A percentile compares a stretch with the other conserved stretches of the same genome.
These are phyloP conservation scores for Branchinecta sandiegonensis DNA, from an alignment of 2,888 invertebrate genomes.

Conservation along the genomic window DNA sequence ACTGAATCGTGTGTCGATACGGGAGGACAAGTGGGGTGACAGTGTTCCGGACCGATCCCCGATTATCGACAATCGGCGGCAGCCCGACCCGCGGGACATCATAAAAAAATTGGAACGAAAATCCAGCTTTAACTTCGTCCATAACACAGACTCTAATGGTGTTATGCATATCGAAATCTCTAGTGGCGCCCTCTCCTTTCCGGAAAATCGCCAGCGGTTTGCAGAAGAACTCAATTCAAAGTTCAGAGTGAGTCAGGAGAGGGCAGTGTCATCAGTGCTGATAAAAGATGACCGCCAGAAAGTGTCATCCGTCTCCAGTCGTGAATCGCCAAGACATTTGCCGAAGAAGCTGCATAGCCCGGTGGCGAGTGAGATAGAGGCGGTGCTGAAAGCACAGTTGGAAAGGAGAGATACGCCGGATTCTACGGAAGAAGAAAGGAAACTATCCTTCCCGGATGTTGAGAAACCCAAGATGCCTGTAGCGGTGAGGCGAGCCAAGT, in stretches of 20 bases:
- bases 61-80: conserved; percentile 5
- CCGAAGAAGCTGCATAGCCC: conserved; percentile 6
- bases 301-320: background rate
- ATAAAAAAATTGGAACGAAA: background rate
- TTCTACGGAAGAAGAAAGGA: background rate
- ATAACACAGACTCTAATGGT: background rate
- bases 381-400: background rate
- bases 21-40: background rate
- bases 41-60: background rate
- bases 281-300: no score
- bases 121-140: background rate
- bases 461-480: background rate
- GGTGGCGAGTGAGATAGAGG: background rate
- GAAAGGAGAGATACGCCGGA: conserved; percentile 10
- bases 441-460: background rate
- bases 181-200: conserved; percentile 1
- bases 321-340: background rate
- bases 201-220: background rate
- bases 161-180: conserved; percentile 10
- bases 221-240: conserved; percentile 7
- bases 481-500: background rate
- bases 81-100: background rate
- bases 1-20: conserved; percentile 5
- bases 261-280: background rate
- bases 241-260: background rate